These are phyloP conservation scores for Hoplias malabaricus DNA, from an alignment of 2,113 vertebrate genomes.

Conservation along the genomic window DNA sequence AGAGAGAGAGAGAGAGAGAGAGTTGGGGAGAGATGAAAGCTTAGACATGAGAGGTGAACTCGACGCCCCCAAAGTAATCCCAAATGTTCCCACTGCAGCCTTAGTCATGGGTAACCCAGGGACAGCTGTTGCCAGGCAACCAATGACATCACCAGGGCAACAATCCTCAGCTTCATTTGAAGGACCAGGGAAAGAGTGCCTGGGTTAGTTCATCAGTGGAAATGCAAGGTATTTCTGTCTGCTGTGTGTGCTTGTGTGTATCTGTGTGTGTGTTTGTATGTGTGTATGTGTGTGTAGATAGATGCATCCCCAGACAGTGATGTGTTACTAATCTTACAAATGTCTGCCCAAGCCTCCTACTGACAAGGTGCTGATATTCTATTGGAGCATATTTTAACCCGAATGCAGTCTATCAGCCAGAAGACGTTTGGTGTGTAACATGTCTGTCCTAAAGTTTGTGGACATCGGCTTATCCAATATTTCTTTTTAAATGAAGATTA, in stretches of 20 bases:
- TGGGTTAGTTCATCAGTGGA: not conserved
- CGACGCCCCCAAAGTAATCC: constrained; percentile 31
- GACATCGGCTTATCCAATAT: too few relatives aligned
- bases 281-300: not conserved
- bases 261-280: not conserved
- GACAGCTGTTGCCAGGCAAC: constrained; percentile 49
- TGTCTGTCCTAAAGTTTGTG: too few relatives aligned
- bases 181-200: constrained; percentile 17
- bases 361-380: too few relatives aligned
- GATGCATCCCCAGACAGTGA: not conserved
- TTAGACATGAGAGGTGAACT: constrained; percentile 9
- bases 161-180: constrained; percentile 33
- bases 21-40: not conserved
- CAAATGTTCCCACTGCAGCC: constrained; percentile 35
- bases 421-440: too few relatives aligned
- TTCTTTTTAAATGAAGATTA: too few relatives aligned
- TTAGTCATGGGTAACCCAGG: constrained; percentile 32
- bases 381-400: too few relatives aligned
- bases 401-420: too few relatives aligned
- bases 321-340: not conserved
- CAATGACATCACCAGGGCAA: constrained; percentile 49
- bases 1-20: not conserved
- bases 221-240: not conserved
- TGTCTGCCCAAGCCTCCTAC: not conserved
- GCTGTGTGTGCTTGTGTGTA: not conserved